Base-by-base conservation (phyloP, 1,140 invertebrate genomes). In the Maniola jurtina region DNA sequence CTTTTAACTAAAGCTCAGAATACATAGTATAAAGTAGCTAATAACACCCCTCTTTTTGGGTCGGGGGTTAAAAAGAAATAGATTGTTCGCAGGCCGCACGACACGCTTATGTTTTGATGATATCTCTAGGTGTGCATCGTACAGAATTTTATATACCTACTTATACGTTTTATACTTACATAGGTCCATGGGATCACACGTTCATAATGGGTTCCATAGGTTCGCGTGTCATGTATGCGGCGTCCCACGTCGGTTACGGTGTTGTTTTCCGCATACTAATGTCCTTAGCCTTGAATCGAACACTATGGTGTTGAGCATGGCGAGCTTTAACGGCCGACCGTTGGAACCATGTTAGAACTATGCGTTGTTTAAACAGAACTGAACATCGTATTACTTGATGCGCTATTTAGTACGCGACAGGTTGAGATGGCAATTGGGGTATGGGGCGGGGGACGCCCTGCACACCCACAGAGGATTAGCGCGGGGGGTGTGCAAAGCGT, bases 221-320 rank as follows among this genome's bases (percentile, higher is more conserved):
- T 69, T 69, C 73, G 61, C 72, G 42, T 68, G 72, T 75, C 78
- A 79, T 74, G 75, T 77, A 64, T 38, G 48, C 50, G 59, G 62
- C 61, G 66, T 68, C 42, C 58, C 45, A 61, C 66, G 74, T 70
- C 73, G 73, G 72, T 70, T 71, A 59, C 36, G 40, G 52, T 59
- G 55, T 54, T 65, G 79, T 74, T 72, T 81, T 79, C 75, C 76
- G 82, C 82, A 86, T 84, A 86, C 80, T 72, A 84, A 86, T 84
- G 73, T 45, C 58, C 68, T 71, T 80, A 63, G 55, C 77, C 77
- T 84, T 84, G 79, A 83, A 60, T 63, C 16, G 9, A 57, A 66
- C 57, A 65, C 68, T 58, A 40, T 67, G 60, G 59, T 45, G 42
- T 61, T 42, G 40, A 50, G 13, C 25, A 34, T 48, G 33, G 56